Conservation (phyloP, 2,113 vertebrate species). For the Pleuronectes platessa region DNA sequence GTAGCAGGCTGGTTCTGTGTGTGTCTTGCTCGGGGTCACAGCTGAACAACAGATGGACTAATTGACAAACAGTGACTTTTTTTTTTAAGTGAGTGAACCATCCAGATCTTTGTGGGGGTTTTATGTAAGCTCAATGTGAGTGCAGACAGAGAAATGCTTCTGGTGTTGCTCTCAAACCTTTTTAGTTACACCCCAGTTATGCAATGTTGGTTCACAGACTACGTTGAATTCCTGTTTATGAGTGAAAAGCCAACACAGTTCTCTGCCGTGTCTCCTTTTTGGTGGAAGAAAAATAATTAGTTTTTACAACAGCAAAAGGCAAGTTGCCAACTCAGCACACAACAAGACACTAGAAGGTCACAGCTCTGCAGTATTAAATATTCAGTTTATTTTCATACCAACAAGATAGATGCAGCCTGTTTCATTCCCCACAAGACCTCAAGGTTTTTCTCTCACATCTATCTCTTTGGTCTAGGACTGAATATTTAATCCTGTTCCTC, state of each 20-base stretch:
- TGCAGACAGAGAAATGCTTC: not conserved
- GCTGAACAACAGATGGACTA: constrained; percentile 40
- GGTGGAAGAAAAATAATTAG: too few relatives aligned
- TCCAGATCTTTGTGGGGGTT: not conserved
- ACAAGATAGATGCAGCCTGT: constrained; percentile 48
- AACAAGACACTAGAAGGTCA: constrained; percentile 56
- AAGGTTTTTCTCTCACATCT: constrained; percentile 46
- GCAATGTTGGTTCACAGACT: not conserved
- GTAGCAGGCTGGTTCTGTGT: constrained; percentile 18
- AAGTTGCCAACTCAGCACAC: constrained; percentile 51
- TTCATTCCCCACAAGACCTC: constrained; percentile 32
- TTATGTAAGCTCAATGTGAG: not conserved
- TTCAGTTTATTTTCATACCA: constrained; percentile 59
- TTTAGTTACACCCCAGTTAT: not conserved
- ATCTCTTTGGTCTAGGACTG: constrained; percentile 48
- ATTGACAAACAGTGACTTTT: constrained; percentile 6
- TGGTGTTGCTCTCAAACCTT: not conserved
- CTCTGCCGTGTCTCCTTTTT: too few relatives aligned
- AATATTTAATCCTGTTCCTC: constrained; percentile 43
- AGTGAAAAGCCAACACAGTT: too few relatives aligned
- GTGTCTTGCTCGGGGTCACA: constrained; percentile 23
- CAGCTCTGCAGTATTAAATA: constrained; percentile 56
- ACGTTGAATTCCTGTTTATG: too few relatives aligned
- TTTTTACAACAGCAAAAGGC: too few relatives aligned
- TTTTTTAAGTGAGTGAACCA: not conserved